Conservation (phyloP, 2,113 vertebrate genomes). For the Trogon melanurus region DNA sequence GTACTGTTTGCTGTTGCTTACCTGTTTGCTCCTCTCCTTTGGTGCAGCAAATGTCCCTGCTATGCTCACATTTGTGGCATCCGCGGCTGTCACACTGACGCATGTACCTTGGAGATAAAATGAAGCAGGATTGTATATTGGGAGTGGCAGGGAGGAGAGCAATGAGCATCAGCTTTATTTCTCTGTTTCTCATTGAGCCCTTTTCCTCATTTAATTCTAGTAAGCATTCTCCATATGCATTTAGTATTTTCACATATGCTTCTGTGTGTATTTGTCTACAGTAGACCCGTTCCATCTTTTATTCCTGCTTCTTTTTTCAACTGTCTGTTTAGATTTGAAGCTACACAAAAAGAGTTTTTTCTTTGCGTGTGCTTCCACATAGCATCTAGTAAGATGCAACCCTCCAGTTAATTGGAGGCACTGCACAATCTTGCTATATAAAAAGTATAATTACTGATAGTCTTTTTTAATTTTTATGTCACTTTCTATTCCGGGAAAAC, state of each 20-base stretch:
- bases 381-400: neutral
- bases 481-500: neutral
- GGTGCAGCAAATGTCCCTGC: neutral
- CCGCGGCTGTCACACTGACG: neutral
- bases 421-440: neutral
- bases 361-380: neutral
- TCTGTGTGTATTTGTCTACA: constrained; percentile 21
- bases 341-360: neutral
- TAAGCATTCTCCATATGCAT: constrained; percentile 11
- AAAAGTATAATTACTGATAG: neutral
- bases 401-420: neutral
- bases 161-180: neutral
- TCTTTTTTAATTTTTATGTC: neutral
- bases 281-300: neutral
- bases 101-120: neutral
- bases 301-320: constrained; percentile 6
- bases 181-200: neutral
- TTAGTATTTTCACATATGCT: constrained; percentile 33
- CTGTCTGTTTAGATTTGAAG: constrained; percentile 8
- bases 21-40: neutral
- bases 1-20: neutral
- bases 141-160: constrained; percentile 26
- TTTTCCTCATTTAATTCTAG: neutral
- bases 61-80: neutral
- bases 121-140: neutral